phyloP scores from a whole-genome alignment of 1,140 invertebrate species.

The Bilobella aurantiaca region DNA sequence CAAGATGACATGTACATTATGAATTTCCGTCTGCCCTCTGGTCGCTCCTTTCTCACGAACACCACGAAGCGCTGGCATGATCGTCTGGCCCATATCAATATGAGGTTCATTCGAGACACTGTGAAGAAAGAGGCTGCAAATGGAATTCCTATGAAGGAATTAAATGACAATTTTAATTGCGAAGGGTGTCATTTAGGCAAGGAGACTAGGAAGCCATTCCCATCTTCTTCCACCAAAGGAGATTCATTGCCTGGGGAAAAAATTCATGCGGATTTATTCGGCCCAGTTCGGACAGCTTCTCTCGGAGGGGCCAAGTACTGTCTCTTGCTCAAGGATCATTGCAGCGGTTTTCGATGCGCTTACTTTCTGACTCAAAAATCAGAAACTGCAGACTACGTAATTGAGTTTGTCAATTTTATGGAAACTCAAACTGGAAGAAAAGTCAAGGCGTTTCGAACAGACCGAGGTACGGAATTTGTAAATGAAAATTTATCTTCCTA shows the following conservation, averaged over 20 bases:
- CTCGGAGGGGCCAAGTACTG: constrained; percentile 38
- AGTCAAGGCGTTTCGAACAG: constrained; percentile 39
- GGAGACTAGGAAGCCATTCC: constrained; percentile 31
- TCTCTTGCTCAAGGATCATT: constrained; percentile 41
- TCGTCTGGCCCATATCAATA: constrained; percentile 14
- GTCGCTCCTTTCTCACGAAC: neutral
- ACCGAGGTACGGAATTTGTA: constrained; percentile 41
- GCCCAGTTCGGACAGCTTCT: constrained; percentile 41
- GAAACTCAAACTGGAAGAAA: constrained; percentile 37
- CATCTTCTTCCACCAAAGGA: constrained; percentile 12
- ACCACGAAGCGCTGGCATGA: constrained; percentile 10
- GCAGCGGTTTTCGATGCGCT: constrained; percentile 36
- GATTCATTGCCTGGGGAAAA: constrained; percentile 27
- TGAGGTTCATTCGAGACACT: constrained; percentile 5
- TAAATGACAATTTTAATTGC: constrained; percentile 24
- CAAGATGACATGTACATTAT: constrained; percentile 8
- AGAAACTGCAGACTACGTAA: constrained; percentile 37
- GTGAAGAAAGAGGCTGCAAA: constrained; percentile 9
- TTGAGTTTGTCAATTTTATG: constrained; percentile 37
- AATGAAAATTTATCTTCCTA: constrained; percentile 21
- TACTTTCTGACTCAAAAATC: constrained; percentile 42
- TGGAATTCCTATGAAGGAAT: neutral
- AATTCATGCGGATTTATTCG: constrained; percentile 40
- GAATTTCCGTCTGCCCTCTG: constrained; percentile 1
- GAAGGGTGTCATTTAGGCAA: constrained; percentile 36